Evolutionary conservation across 2,113 vertebrate genomes (phyloP).

Genomic region (Nansenia antarctica): DNA sequence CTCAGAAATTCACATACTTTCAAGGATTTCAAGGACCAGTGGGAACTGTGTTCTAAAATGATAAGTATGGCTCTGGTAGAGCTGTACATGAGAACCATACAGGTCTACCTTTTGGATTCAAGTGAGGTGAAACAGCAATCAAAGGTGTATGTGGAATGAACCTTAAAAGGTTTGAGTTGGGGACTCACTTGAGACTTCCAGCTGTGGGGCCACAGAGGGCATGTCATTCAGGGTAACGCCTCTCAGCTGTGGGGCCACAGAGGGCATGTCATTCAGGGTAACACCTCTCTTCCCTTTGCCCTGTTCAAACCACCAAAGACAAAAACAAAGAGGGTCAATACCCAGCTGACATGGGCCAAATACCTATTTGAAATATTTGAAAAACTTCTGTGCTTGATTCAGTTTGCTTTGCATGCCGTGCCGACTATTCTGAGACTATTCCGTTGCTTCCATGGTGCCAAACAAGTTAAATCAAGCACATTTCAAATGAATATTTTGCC

Average conservation of each 20-base stretch:
- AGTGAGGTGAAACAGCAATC: background rate
- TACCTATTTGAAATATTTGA: no score
- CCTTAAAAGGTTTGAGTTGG: background rate
- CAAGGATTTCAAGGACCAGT: background rate
- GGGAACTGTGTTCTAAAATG: no score
- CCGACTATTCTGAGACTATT: no score
- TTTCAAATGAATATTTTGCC: background rate
- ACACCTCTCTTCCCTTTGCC: background rate
- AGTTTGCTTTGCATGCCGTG: no score
- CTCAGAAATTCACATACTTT: background rate
- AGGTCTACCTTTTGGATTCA: background rate
- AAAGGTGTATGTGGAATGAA: background rate
- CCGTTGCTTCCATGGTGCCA: no score
- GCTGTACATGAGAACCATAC: background rate
- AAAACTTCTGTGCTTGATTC: no score
- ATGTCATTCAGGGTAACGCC: background rate
- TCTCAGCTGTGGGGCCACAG: background rate
- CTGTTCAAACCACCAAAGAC: background rate
- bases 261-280: background rate
- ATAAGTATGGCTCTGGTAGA: background rate
- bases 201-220: constrained; percentile 17
- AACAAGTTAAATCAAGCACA: background rate
- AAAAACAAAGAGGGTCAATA: no score
- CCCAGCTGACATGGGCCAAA: no score
- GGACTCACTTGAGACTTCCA: constrained; percentile 45